phyloP scores from a whole-genome alignment of 2,797 vertebrate species.

The Lates japonicus region DNA sequence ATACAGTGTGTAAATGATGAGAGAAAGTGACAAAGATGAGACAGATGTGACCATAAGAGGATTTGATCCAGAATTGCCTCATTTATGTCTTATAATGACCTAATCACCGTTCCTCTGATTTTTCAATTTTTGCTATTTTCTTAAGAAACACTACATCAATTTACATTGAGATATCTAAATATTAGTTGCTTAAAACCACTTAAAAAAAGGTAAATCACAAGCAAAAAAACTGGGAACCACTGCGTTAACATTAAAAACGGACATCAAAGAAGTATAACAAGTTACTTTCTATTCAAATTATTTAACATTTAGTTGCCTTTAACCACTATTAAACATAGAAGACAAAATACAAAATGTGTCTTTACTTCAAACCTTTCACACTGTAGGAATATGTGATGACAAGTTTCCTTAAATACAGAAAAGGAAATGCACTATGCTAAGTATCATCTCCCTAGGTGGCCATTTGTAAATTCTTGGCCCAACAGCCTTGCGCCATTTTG shows the following conservation, averaged over 20 bases:
- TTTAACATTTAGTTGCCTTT: neutral
- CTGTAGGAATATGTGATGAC: slow-evolving; percentile 9
- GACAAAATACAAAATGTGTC: neutral
- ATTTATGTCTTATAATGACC: neutral
- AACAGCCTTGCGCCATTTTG: slow-evolving; percentile 35
- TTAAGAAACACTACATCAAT: neutral
- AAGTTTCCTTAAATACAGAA: slow-evolving; percentile 16
- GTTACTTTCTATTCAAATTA: neutral
- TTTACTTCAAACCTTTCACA: neutral
- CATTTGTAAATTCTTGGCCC: slow-evolving; percentile 40
- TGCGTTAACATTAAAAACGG: neutral
- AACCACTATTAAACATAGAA: neutral
- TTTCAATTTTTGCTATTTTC: neutral
- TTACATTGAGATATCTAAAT: neutral
- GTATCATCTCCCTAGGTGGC: slow-evolving; percentile 24
- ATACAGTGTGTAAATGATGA: neutral
- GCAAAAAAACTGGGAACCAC: neutral
- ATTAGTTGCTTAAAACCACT: neutral
- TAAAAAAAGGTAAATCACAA: neutral
- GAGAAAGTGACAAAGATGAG: neutral
- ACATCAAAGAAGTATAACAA: neutral
- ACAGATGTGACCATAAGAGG: neutral
- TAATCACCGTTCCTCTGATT: too few relatives aligned
- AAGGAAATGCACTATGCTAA: slow-evolving; percentile 24
- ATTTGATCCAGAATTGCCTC: neutral